Evolutionary conservation across 1,140 invertebrate species (phyloP), one percentile per base, ranked within the genome.

Genomic region (Ephestia elutella): DNA sequence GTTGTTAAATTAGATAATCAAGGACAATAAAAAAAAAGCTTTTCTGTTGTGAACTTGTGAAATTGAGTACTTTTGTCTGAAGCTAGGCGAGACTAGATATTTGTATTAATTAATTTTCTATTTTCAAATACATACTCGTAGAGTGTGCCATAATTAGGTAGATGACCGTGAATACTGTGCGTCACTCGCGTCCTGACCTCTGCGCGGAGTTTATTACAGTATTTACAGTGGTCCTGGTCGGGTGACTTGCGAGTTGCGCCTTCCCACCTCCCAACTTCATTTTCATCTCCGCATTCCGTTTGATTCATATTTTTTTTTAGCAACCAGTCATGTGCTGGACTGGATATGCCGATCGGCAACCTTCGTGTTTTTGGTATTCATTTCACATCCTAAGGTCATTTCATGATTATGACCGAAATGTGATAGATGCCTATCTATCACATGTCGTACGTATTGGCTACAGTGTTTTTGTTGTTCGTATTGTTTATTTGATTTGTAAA

Each of bases 131-230:
- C 13, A 44, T 44, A 5, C 38, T 44, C 15, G 19, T 9, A 51
- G 55, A 59, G 21, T 54, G 54, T 54, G 50, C 21, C 51, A 58
- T 49, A 28, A 55, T 59, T 59, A 54, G 44, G 56, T 30, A 59
- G 49, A 58, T 44, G 60, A 25, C 60, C 60, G 56, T 62, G 60
- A 62, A 62, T 56, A 57, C 19, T 20, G 57, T 62, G 63, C 63
- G 63, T 66, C 63, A 66, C 10, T 58, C 51, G 58, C 58, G 58
- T 57, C 58, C 57, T 62, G 60, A 62, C 65, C 65, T 63, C 56
- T 60, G 56, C 58, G 35, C 65, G 35, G 38, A 59, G 57, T 59
- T 62, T 62, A 58, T 59, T 55, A 56, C 57, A 60, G 57, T 3
- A 7, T n/a, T n/a, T n/a, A n/a, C n/a, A n/a, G n/a, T n/a, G n/a